A percentile compares a stretch with the other conserved stretches of the same genome.
Evolutionary conservation across 1,140 invertebrate species (phyloP).

Genomic region (Psilanteris sp.): DNA sequence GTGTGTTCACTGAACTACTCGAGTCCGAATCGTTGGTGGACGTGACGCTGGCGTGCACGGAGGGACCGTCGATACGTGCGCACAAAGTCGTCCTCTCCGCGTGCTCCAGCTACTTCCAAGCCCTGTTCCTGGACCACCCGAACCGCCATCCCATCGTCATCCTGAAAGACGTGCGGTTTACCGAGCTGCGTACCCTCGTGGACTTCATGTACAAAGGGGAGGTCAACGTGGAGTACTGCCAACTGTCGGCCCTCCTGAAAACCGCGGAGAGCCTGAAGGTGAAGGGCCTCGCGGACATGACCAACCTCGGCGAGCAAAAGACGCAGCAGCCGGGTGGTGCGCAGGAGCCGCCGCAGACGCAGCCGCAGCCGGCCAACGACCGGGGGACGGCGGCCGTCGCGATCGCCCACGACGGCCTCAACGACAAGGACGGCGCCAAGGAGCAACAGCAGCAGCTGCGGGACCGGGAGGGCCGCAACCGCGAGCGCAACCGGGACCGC

Average conservation of each 20-base stretch:
- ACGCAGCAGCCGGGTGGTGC: slow-evolving; percentile 66
- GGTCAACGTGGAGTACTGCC: slow-evolving; percentile 95
- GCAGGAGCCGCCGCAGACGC: slow-evolving; percentile 62
- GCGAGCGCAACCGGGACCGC: slow-evolving; percentile 45
- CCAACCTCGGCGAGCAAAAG: slow-evolving; percentile 83
- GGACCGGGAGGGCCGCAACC: slow-evolving; percentile 27
- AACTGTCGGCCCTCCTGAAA: slow-evolving; percentile 93
- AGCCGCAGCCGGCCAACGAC: slow-evolving; percentile 44
- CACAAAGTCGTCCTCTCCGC: slow-evolving; percentile 97
- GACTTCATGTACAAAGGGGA: slow-evolving; percentile 98
- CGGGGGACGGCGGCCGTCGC: slow-evolving; percentile 2
- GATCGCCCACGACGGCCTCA: slow-evolving; percentile 13
- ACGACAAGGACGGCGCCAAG: slow-evolving; percentile 62
- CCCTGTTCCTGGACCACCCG: slow-evolving; percentile 92
- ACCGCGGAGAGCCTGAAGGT: slow-evolving; percentile 95
- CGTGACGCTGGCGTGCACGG: slow-evolving; percentile 96
- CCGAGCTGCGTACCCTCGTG: slow-evolving; percentile 92
- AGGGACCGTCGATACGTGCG: slow-evolving; percentile 94
- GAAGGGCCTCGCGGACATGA: slow-evolving; percentile 95
- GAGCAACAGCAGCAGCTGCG: slow-evolving; percentile 60
- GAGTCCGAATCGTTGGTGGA: slow-evolving; percentile 96
- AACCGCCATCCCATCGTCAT: slow-evolving; percentile 95
- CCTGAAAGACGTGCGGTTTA: slow-evolving; percentile 94
- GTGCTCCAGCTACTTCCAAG: slow-evolving; percentile 96
- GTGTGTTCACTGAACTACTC: slow-evolving; percentile 95